Conservation (phyloP, 1,140 invertebrate species). For the Ceratosolen fusciceps region DNA sequence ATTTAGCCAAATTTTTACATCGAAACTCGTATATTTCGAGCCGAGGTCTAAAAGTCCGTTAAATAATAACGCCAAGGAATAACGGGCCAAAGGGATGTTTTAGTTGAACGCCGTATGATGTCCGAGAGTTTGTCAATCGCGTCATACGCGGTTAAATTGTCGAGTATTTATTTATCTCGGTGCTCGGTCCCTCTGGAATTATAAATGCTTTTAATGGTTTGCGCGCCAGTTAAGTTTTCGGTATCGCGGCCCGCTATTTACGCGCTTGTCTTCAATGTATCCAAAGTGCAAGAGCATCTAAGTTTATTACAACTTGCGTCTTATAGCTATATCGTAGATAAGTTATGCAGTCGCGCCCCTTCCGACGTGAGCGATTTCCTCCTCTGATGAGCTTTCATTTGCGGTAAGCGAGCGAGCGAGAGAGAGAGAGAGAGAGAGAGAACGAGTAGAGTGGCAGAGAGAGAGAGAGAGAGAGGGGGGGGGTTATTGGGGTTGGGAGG, state of each 20-base stretch:
- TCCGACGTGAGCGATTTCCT: too few relatives aligned
- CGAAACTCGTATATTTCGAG: too few relatives aligned
- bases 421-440: background rate
- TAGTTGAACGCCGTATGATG: too few relatives aligned
- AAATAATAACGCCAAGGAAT: too few relatives aligned
- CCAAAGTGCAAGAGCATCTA: background rate
- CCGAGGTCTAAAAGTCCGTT: too few relatives aligned
- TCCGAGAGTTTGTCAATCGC: too few relatives aligned
- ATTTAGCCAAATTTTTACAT: too few relatives aligned
- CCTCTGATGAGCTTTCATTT: conserved; percentile 32
- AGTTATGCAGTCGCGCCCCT: conserved; percentile 11
- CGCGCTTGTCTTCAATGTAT: background rate
- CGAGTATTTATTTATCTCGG: background rate
- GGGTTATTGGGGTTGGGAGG: too few relatives aligned
- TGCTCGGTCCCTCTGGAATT: background rate
- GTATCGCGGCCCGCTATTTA: background rate
- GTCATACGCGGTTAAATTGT: too few relatives aligned
- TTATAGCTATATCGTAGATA: background rate
- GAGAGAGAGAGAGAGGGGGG: too few relatives aligned
- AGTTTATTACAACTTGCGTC: conserved; percentile 33
- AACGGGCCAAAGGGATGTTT: too few relatives aligned
- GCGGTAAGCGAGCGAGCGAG: background rate
- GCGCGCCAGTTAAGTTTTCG: background rate
- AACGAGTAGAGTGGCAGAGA: too few relatives aligned
- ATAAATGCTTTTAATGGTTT: background rate